These are phyloP conservation scores for Brachirus orientalis DNA, from an alignment of 2,113 vertebrate species.

Conservation along the genomic window DNA sequence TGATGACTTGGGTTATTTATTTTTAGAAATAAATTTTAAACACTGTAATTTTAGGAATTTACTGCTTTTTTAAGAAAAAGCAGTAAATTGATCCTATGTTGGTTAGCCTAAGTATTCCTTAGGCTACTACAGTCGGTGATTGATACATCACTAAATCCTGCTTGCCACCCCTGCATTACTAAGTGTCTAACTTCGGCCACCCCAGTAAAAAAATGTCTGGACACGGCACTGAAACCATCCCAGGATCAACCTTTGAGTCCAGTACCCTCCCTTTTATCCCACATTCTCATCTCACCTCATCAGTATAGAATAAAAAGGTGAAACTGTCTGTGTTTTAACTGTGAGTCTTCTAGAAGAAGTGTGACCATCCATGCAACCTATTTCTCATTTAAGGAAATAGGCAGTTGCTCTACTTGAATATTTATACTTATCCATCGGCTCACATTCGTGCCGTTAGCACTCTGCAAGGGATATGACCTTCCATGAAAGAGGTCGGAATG, in stretches of 20 bases:
- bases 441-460: slow-evolving; percentile 41
- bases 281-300: slow-evolving; percentile 53
- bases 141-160: too few relatives aligned
- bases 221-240: too few relatives aligned
- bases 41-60: too few relatives aligned
- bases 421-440: slow-evolving; percentile 65
- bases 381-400: slow-evolving; percentile 60
- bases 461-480: slow-evolving; percentile 41
- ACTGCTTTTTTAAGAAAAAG: too few relatives aligned
- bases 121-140: too few relatives aligned
- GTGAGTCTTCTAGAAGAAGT: slow-evolving; percentile 37
- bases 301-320: slow-evolving; percentile 53
- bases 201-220: too few relatives aligned
- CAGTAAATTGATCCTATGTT: too few relatives aligned
- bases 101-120: too few relatives aligned
- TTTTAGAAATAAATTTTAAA: too few relatives aligned
- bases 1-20: too few relatives aligned
- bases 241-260: slow-evolving; percentile 26
- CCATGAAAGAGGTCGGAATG: slow-evolving; percentile 41
- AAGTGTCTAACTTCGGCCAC: too few relatives aligned
- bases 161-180: too few relatives aligned
- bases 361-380: slow-evolving; percentile 50
- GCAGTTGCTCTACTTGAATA: slow-evolving; percentile 55
- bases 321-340: slow-evolving; percentile 46
- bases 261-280: slow-evolving; percentile 12